Base-by-base conservation (phyloP, 1,140 invertebrate species). In the Temnothorax nylanderi region DNA sequence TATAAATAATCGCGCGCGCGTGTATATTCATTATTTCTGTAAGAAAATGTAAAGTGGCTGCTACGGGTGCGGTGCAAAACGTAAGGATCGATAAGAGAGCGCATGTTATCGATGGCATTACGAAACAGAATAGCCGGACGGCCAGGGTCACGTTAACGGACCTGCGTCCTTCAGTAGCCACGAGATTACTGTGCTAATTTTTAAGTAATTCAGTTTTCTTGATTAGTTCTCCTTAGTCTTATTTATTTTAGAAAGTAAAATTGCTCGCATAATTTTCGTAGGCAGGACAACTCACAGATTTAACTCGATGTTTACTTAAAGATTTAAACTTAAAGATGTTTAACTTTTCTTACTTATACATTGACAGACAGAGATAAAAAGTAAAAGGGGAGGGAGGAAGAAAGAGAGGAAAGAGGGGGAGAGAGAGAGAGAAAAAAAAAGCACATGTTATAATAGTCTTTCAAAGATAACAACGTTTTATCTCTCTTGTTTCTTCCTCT, bases 1-100 rank as follows among this genome's bases (percentile, higher is more conserved):
- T 69, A 72, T 64, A 67, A 74, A 74, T 51, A 21, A 64, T 77
- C 82, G 13, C 44, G 16, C 37, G 26, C 26, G 67, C 51, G 49
- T 51, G 49, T 81, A 54, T 69, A 56, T 67, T 69, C 64, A 81
- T 81, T 81, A 81, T 81, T 81, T 58, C 78, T 71, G 34, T 67
- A 81, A 81, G 78, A 81, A 81, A 81, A 81, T 81, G 47, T 69
- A 81, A 81, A 56, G 47, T 80, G 49, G 13, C 60, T 16, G 37
- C 41, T 37, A 41, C 32, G 37, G 34, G 3, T 18, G 49, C 16
- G 37, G 65, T 69, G 34, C 10, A 69, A 67, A 69, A 69, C 54
- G 18, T 81, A 81, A 71, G 10, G 51, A 37, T 81, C 78, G 78
- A 81, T 81, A 81, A 81, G 21, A 71, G 18, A 34, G 47, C 62